Evolutionary conservation across 2,888 invertebrate species (phyloP).

Genomic region (Pachydiplax longipennis): DNA sequence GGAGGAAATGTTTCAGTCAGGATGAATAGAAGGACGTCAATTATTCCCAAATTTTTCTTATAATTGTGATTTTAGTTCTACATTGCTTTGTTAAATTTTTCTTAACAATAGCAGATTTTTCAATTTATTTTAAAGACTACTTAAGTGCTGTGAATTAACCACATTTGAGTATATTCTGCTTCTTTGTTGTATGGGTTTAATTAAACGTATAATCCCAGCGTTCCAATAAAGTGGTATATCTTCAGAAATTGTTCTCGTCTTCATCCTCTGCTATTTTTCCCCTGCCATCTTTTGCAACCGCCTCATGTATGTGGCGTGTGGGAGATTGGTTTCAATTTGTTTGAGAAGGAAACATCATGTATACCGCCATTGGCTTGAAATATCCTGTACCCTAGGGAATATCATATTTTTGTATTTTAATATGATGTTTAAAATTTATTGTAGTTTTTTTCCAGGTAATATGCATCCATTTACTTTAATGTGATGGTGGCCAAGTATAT

Average conservation of each 20-base stretch:
- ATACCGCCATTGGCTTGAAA: background rate
- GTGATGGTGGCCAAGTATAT: background rate
- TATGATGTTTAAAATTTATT: background rate
- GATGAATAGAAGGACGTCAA: slow-evolving; percentile 7
- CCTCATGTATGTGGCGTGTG: background rate
- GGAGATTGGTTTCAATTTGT: background rate
- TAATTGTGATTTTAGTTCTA: slow-evolving; percentile 23
- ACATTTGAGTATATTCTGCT: slow-evolving; percentile 24
- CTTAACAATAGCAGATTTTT: background rate
- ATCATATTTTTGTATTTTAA: background rate
- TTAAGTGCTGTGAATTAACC: slow-evolving; percentile 21
- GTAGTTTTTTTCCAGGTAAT: background rate
- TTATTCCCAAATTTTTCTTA: background rate
- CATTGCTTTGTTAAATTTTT: slow-evolving; percentile 37
- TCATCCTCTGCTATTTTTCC: slow-evolving; percentile 5
- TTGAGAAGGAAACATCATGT: background rate
- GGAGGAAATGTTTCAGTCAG: background rate
- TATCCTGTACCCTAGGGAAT: background rate
- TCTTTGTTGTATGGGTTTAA: slow-evolving; percentile 28
- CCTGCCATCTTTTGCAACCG: background rate
- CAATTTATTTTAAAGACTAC: slow-evolving; percentile 6
- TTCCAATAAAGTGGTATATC: slow-evolving; percentile 21
- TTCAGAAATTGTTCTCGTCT: slow-evolving; percentile 11
- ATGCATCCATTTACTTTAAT: background rate
- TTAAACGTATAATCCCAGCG: slow-evolving; percentile 23